Base-by-base conservation (phyloP, 2,113 vertebrate genomes). In the Neogobius melanostomus region DNA sequence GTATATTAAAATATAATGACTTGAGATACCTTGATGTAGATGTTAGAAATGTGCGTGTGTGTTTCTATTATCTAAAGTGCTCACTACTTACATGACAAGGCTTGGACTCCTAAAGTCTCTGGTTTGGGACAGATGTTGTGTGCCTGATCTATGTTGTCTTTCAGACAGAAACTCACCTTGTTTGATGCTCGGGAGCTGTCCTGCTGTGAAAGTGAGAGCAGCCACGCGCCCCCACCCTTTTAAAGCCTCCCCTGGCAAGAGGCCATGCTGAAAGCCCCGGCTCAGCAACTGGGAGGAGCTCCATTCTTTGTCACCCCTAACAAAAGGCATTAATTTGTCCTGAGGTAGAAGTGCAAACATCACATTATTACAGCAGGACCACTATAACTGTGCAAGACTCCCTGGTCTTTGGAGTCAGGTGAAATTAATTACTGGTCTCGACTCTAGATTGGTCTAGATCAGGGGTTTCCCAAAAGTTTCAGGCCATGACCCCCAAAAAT, bases 161-260 rank as follows among this genome's bases (percentile, higher is more conserved):
- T 80, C 78, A 72, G 79, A 79, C 82, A 72, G 62, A 71, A 64
- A 90, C 93, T 94, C 89, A 93, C 92, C 92, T 92, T 79, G 82
- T 90, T 76, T 77, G 92, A 82, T 90, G 85, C 86, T 82, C 81
- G 83, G 73, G 85, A 87, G 82, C 66, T 79, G 89, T 92, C 88
- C 91, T 91, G 89, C 75, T 74, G 85, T 87, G 87, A 87, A 85
- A 92, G 82, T 94, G 92, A 87, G 81, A 84, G 72, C 77, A 84
- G 66, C 76, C 81, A 86, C 77, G 81, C 69, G 85, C 89, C 79
- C 77, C 83, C 80, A 90, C 90, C 87, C 90, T 94, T 94, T 92
- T 93, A 93, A 94, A 93, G 93, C 92, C 92, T 93, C 88, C 91
- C 87, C 87, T 92, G 91, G 90, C 83, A 89, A 79, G 80, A 66